A percentile compares a stretch with the other conserved stretches of the same genome.
These are phyloP conservation scores for Vollenhovia emeryi DNA, from an alignment of 1,140 invertebrate genomes.

Conservation along the genomic window DNA sequence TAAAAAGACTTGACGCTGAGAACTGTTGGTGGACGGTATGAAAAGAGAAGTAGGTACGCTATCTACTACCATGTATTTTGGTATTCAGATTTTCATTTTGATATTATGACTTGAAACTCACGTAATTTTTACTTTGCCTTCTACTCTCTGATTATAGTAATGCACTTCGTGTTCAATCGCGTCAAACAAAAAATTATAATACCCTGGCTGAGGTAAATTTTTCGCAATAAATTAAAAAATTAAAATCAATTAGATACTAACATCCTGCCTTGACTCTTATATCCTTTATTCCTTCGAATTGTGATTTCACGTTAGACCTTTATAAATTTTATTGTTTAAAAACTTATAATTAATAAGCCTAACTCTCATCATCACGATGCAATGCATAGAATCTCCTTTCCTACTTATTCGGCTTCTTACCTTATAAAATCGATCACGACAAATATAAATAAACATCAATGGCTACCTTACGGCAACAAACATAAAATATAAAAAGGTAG, in stretches of 20 bases:
- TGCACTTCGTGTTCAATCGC: neutral
- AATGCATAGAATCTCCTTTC: neutral
- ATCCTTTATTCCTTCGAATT: no score
- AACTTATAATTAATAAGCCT: neutral
- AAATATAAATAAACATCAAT: neutral
- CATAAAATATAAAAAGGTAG: neutral
- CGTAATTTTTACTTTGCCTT: neutral
- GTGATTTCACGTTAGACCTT: no score
- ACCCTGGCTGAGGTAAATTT: no score
- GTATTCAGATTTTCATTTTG: neutral
- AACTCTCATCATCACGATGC: neutral
- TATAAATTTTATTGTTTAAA: no score
- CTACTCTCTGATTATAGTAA: neutral
- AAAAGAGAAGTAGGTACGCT: neutral
- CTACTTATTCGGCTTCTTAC: neutral
- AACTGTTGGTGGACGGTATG: neutral
- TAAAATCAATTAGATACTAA: no score
- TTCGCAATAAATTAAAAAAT: no score
- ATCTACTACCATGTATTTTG: neutral
- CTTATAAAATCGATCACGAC: neutral
- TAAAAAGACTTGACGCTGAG: slow-evolving; percentile 18
- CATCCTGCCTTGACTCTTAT: no score
- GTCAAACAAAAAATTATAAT: no score
- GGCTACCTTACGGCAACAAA: neutral
- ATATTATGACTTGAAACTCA: neutral